Evolutionary conservation across 2,797 vertebrate species (phyloP).

Genomic region (Cyprinodon diabolis): DNA sequence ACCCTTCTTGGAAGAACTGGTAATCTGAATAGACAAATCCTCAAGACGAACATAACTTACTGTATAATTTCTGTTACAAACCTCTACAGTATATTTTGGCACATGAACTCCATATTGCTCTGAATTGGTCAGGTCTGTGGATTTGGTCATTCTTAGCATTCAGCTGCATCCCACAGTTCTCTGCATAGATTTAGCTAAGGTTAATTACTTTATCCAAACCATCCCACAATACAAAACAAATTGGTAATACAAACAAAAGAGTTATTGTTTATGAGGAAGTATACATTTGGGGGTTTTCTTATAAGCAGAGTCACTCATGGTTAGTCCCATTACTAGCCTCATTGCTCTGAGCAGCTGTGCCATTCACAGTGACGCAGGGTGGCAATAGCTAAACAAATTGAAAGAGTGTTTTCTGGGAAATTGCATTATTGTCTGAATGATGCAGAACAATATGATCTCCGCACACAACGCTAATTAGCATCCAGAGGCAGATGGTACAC

Average conservation of each 20-base stretch:
- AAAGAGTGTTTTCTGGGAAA: slow-evolving; percentile 21
- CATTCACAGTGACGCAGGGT: slow-evolving; percentile 20
- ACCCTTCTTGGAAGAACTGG: too few relatives aligned
- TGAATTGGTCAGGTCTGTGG: not conserved
- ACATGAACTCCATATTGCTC: not conserved
- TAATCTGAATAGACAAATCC: not conserved
- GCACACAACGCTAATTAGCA: slow-evolving; percentile 4
- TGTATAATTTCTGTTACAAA: not conserved
- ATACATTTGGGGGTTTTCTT: slow-evolving; percentile 14
- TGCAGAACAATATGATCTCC: slow-evolving; percentile 13
- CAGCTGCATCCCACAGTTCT: not conserved
- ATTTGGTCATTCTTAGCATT: not conserved
- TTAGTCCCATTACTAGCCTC: slow-evolving; percentile 18
- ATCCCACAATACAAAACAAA: not conserved
- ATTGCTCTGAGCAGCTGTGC: slow-evolving; percentile 18
- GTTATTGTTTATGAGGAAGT: slow-evolving; percentile 4
- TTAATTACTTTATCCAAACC: not conserved
- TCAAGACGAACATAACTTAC: not conserved
- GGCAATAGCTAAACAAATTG: slow-evolving; percentile 18
- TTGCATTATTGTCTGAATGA: slow-evolving; percentile 21
- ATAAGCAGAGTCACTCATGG: slow-evolving; percentile 6
- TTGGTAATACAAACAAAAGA: not conserved
- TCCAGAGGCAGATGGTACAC: slow-evolving; percentile 3
- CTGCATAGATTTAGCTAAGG: not conserved
- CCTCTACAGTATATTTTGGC: not conserved